Percentiles rank a stretch among this genome's conserved stretches.
phyloP scores from a whole-genome alignment of 2,888 invertebrate species.

The Rotaria socialis region DNA sequence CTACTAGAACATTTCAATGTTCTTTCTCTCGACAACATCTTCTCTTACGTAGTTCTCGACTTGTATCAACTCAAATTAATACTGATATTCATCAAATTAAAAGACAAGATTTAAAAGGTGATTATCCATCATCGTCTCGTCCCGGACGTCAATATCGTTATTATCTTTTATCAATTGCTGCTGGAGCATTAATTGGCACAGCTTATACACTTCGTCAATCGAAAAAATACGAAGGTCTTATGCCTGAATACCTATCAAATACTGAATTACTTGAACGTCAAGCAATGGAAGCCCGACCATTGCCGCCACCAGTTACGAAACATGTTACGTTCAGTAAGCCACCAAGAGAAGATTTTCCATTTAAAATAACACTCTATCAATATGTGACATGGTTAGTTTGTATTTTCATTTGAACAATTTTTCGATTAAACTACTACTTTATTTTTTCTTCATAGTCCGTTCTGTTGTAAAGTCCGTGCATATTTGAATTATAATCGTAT shows the following conservation, averaged over 20 bases:
- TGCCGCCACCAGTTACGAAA: slow-evolving; percentile 17
- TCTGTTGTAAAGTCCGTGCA: slow-evolving; percentile 76
- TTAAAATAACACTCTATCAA: slow-evolving; percentile 76
- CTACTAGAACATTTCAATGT: not conserved
- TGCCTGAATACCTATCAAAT: not conserved
- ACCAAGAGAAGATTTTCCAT: not conserved
- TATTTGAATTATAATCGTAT: slow-evolving; percentile 81
- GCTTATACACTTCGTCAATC: not conserved
- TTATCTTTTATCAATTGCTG: slow-evolving; percentile 30
- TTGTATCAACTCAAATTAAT: not conserved
- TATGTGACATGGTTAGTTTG: slow-evolving; percentile 72
- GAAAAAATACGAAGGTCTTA: not conserved
- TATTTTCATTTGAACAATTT: not conserved
- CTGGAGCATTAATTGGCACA: not conserved
- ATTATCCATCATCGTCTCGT: not conserved
- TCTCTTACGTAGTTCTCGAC: not conserved
- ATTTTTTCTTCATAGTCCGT: slow-evolving; percentile 67
- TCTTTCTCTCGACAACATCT: not conserved
- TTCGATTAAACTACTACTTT: not conserved
- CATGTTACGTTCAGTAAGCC: slow-evolving; percentile 19
- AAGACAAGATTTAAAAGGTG: not conserved
- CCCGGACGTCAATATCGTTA: not conserved
- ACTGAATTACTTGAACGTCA: not conserved
- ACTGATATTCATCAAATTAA: not conserved
- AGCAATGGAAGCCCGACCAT: slow-evolving; percentile 28